A percentile compares a stretch with the other conserved stretches of the same genome.
Evolutionary conservation across 2,113 vertebrate genomes (phyloP).

Genomic region (Sylvietta virens): DNA sequence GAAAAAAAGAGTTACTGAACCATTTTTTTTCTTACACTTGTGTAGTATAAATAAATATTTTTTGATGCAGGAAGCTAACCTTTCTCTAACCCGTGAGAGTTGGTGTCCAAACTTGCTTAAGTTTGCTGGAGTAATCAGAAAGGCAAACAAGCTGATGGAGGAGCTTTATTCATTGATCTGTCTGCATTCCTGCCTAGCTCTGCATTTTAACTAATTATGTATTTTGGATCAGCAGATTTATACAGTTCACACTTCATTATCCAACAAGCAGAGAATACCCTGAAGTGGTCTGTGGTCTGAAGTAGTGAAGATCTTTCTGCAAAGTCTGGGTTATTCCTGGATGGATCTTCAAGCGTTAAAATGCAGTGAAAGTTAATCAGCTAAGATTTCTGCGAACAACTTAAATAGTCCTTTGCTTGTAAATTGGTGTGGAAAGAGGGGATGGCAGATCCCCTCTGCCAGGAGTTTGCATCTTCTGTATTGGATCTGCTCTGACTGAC

Average conservation of each 20-base stretch:
- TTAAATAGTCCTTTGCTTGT: background rate
- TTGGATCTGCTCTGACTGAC: background rate
- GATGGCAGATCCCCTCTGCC: background rate
- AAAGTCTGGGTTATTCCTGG: background rate
- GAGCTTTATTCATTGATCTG: constrained; percentile 10
- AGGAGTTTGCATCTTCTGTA: background rate
- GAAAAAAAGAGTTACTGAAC: background rate
- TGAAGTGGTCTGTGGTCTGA: background rate
- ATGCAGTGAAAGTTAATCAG: background rate
- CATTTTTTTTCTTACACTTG: background rate
- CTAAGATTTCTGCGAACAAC: background rate
- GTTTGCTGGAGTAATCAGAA: constrained; percentile 14
- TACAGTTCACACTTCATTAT: constrained; percentile 29
- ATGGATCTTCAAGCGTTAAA: background rate
- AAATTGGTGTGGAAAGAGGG: background rate
- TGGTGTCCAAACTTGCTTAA: background rate
- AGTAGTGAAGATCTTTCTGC: background rate
- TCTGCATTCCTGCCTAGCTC: constrained; percentile 16
- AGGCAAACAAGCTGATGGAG: constrained; percentile 7
- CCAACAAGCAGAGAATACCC: background rate
- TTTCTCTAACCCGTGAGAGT: background rate
- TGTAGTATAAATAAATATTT: background rate
- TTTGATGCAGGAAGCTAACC: background rate
- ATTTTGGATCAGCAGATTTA: constrained; percentile 23
- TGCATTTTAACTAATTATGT: background rate